These are phyloP conservation scores for Nasonia oneida DNA, from an alignment of 2,888 invertebrate genomes.

Conservation along the genomic window DNA sequence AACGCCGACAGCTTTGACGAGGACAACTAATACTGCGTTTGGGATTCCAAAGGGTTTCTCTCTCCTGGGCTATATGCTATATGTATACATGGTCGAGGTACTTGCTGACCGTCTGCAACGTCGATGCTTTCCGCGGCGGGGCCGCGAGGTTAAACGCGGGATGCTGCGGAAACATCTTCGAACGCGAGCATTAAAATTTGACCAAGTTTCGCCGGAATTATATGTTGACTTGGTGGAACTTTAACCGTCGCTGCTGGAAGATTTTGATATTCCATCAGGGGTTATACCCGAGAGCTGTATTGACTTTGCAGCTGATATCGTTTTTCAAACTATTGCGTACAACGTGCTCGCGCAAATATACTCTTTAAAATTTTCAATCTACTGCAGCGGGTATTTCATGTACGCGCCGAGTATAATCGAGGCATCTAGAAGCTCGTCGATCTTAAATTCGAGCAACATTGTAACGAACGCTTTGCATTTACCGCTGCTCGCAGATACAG, in stretches of 20 bases:
- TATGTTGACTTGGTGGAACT: not conserved
- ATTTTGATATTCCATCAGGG: not conserved
- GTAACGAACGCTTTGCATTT: not conserved
- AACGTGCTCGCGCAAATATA: not conserved
- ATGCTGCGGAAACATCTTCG: not conserved
- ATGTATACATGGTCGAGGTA: not conserved
- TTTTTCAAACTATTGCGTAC: too few species aligned
- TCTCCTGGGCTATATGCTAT: not conserved
- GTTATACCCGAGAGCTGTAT: too few species aligned
- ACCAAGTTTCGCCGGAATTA: not conserved
- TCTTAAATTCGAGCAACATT: not conserved
- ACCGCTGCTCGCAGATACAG: not conserved
- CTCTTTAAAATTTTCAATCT: not conserved
- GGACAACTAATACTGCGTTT: not conserved
- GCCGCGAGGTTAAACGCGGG: constrained; percentile 1
- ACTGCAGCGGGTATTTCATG: not conserved
- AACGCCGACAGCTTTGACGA: constrained; percentile 23
- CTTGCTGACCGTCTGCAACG: not conserved
- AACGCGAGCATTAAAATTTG: constrained; percentile 1
- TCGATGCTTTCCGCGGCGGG: not conserved
- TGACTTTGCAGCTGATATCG: too few species aligned
- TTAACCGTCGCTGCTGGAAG: not conserved
- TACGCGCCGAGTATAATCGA: not conserved
- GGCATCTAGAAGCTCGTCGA: not conserved
- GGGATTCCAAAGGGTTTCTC: not conserved